Base-by-base conservation (phyloP, 2,797 vertebrate species). In the Alfaro cultratus region DNA sequence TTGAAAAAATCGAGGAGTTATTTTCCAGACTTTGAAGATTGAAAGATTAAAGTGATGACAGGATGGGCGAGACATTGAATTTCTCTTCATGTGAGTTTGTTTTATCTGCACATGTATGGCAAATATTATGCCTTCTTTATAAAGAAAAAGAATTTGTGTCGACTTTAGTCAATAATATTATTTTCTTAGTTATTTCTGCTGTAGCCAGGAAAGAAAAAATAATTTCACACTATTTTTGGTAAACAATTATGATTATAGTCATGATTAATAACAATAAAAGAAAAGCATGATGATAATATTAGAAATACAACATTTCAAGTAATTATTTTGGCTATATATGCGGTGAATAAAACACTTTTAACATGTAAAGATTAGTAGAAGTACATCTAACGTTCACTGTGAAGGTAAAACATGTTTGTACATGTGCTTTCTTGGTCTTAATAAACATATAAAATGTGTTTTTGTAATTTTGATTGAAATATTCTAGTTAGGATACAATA, bases 371-470 rank as follows among this genome's bases (percentile, higher is more conserved):
- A 16, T 34, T 26, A 49, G 26, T 13, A 47, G 47, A 29, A 26
- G 26, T 55, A 55, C 3, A n/a, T 60, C 12, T 60, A 60, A 31
- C 31, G 15, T 60, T 60, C n/a, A 7, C 11, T 60, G 12, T 31
- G 55, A 60, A 60, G 29, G 57, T 60, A 31, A 78, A 70, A 60
- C 89, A 83, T 88, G 76, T 31, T 75, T 84, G 76, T 87, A 47
- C 43, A 36, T 68, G 64, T 88, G 82, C 81, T 86, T 71, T 77
- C 75, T 46, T 74, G 79, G 72, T 86, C 76, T 72, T 75, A 94
- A 93, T 94, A 95, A 95, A 93, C n/a, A 77, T 79, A 11, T 60
- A 77, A 57, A 85, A 91, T 73, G 74, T 85, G 47, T 16, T 76
- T 51, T 80, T 83, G 78, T 36, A 68, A 49, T 21, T 80, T 3